Evolutionary conservation across 37 sponge, comb jelly and placozoan species (phyloP).

Genomic region (Corticium candelabrum): DNA sequence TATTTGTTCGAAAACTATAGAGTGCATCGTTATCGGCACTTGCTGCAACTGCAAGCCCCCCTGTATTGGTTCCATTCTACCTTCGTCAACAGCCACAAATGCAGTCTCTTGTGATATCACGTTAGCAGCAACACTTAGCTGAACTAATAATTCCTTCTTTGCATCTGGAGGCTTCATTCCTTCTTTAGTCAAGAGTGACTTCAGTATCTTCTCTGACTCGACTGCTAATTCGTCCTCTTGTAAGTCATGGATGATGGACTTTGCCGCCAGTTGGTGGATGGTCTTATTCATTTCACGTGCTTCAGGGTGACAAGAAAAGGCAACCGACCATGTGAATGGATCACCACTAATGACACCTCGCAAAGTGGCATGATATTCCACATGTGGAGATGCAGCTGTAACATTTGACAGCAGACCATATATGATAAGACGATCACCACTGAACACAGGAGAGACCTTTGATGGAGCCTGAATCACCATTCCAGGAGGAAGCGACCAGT

Average conservation of each 20-base stretch:
- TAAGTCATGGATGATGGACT: conserved; percentile 45
- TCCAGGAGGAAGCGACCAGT: conserved; percentile 25
- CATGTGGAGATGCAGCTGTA: not conserved
- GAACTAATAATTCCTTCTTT: no score
- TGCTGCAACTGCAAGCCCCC: conserved; percentile 32
- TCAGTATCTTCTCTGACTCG: conserved; percentile 8
- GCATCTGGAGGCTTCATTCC: no score
- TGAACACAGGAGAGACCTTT: conserved; percentile 37
- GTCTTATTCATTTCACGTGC: not conserved
- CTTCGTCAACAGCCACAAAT: conserved; percentile 56
- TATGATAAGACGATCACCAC: conserved; percentile 46
- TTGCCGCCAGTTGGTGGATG: conserved; percentile 68
- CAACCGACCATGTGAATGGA: conserved; percentile 15
- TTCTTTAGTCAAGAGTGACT: no score
- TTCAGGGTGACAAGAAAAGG: not conserved
- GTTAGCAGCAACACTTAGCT: conserved; percentile 47
- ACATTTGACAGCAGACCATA: conserved; percentile 39
- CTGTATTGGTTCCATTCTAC: conserved; percentile 17
- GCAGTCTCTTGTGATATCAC: conserved; percentile 57
- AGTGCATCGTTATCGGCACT: no score
- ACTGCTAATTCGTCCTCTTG: not conserved
- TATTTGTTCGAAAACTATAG: no score
- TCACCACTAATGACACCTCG: conserved; percentile 15
- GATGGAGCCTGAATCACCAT: conserved; percentile 29
- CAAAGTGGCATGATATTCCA: no score